Evolutionary conservation across 2,888 invertebrate species (phyloP), one percentile per base, ranked within the genome.

Genomic region (Pyrgus malvae): DNA sequence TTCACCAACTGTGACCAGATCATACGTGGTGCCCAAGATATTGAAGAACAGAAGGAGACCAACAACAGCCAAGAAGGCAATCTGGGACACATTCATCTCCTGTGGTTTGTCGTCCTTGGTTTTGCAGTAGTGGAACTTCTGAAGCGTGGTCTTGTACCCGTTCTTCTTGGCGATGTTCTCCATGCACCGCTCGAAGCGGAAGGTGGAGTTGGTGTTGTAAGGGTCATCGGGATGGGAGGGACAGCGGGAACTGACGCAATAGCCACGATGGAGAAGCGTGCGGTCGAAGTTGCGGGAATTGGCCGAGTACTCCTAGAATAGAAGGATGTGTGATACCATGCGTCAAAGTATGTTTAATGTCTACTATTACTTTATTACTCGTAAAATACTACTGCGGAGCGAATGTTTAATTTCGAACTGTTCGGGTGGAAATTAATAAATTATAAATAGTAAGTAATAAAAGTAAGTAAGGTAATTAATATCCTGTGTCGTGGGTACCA

Each of bases 181-280:
- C 2, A 72, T 74, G 64, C 83, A 80, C 3, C 57, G 70, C 63
- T 83, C 78, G 69, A 81, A 83, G 57, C 78, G 76, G 0, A 63
- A 65, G 7, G 60, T 60, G 2, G 51, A 56, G 56, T 63, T 65
- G 44, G 35, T 11, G 0, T 62, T 67, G 4, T 29, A 46, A 0
- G 66, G 59, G 16, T 35, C 35, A 0, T 14, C 7, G 19, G 19
- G 9, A 1, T 61, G 67, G 7, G 68, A 44, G 0, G 67, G 60
- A 54, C 85, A 83, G 17, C 82, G 76, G 9, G 74, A 61, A 57
- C 76, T 78, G 25, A 84, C 72, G 70, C 84, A 85, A 71, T 82
- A 80, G 2, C 84, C 84, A 11, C 85, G 80, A 61, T 84, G 82
- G 0, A 86, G 60, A 2, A 69, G 65, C 9, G 76, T 79, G 55